Percentiles rank a stretch among this genome's conserved stretches.
These are phyloP conservation scores for Mergus octosetaceus DNA, from an alignment of 2,797 vertebrate species.

Conservation along the genomic window DNA sequence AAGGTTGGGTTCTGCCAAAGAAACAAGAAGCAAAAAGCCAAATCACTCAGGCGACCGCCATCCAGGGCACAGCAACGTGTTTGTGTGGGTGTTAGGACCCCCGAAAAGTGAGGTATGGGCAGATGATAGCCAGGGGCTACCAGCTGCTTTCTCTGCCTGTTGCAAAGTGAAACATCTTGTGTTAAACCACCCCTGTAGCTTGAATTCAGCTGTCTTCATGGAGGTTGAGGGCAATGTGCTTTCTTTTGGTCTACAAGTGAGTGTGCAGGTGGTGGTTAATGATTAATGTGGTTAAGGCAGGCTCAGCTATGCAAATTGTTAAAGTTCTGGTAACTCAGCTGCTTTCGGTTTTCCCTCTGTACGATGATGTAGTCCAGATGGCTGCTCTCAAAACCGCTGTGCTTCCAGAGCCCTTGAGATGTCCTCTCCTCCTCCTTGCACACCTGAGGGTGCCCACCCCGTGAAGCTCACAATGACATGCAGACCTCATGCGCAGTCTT, in stretches of 20 bases:
- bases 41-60: background rate
- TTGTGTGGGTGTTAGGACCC: background rate
- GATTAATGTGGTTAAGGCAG: background rate
- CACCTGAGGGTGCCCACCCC: background rate
- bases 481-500: background rate
- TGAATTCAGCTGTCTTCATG: background rate
- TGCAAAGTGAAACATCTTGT: background rate
- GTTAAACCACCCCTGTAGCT: background rate
- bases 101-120: background rate
- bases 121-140: background rate
- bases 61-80: background rate
- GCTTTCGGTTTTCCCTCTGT: background rate
- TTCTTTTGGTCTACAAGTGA: background rate
- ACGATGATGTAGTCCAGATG: background rate
- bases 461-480: background rate
- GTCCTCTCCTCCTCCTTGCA: background rate
- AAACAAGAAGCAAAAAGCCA: background rate
- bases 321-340: background rate
- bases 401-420: background rate
- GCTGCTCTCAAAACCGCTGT: rapidly evolving
- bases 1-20: background rate
- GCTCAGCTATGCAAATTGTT: background rate
- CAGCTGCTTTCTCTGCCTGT: background rate
- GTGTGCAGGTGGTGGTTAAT: background rate
- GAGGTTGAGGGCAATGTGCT: background rate